These are phyloP conservation scores for Drosophila nasuta DNA, from an alignment of 1,140 invertebrate species.

Conservation along the genomic window DNA sequence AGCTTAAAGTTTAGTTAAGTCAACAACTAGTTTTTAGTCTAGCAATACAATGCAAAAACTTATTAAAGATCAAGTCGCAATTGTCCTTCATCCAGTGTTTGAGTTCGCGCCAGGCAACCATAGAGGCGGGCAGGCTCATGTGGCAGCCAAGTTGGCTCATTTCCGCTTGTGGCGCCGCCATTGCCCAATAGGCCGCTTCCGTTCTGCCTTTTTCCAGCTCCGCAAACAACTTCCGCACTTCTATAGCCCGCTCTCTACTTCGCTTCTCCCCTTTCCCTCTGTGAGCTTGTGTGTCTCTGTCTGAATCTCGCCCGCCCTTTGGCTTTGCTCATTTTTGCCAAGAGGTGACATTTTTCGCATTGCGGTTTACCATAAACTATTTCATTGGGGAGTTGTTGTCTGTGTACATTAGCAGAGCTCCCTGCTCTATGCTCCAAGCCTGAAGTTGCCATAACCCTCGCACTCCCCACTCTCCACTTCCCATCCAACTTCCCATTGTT, in stretches of 20 bases:
- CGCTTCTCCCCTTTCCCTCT: slow-evolving; percentile 1
- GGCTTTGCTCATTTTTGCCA: slow-evolving; percentile 73
- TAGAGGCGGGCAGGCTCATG: slow-evolving; percentile 49
- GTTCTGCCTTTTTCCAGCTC: slow-evolving; percentile 69
- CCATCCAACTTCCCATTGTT: slow-evolving; percentile 57
- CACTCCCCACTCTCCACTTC: slow-evolving; percentile 1
- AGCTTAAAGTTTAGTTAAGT: slow-evolving; percentile 45
- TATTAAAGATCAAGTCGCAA: slow-evolving; percentile 31
- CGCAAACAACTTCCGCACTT: slow-evolving; percentile 80
- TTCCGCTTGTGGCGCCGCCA: slow-evolving; percentile 75
- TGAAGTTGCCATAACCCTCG: background rate
- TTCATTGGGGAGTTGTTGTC: slow-evolving; percentile 75
- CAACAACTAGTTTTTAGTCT: slow-evolving; percentile 36
- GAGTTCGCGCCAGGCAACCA: slow-evolving; percentile 28
- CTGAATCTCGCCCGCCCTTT: slow-evolving; percentile 37
- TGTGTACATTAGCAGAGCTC: slow-evolving; percentile 54
- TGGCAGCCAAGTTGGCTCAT: slow-evolving; percentile 79
- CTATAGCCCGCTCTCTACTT: slow-evolving; percentile 52
- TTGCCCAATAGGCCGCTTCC: slow-evolving; percentile 58
- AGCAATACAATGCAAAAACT: slow-evolving; percentile 40
- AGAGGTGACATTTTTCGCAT: slow-evolving; percentile 84
- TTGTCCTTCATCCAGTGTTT: slow-evolving; percentile 49
- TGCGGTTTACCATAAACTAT: slow-evolving; percentile 84
- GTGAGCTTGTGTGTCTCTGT: slow-evolving; percentile 1
- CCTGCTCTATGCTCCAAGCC: slow-evolving; percentile 17